Evolutionary conservation across 2,888 invertebrate genomes (phyloP), one percentile per base, ranked within the genome.

Genomic region (Myathropa florea): DNA sequence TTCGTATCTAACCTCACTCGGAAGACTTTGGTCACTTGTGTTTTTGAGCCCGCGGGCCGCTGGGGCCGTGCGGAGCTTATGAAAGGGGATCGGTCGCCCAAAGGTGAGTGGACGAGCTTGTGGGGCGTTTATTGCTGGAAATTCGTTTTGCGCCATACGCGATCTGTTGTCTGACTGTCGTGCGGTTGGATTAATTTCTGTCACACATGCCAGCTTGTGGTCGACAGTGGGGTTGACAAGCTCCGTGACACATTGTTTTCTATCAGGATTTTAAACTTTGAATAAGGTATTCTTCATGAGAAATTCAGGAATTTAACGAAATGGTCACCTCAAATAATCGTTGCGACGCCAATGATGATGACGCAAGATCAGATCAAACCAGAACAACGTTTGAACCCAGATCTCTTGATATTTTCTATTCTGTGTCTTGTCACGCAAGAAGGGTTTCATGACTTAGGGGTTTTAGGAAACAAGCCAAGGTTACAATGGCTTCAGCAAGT

Each of bases 1-100:
- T 78, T 30, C 79, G 65, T 77, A 77, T 78, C 78, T 78, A 70
- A 83, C 75, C 73, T 53, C 73, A 64, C 46, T 70, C 80, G 59
- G 67, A 71, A 70, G 77, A 83, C 71, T 77, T n/a, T 77, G 65
- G 65, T 55, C 67, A 83, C 83, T 73, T 63, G 73, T 73, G 57
- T 63, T n/a, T 46, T n/a, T 46, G 46, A 7, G 9, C 4, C 18
- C 18, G 18, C 18, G 46, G 46, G 46, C 46, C 1, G 46, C 18
- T 18, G 18, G 2, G 7, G 18, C 46, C 3, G 46, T 18, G 46
- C 55, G 67, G 57, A 63, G 68, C 36, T 64, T 61, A 33, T 26
- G 30, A 63, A 46, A 53, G 63, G 18, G 28, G 61, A 68, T 55
- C 63, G 33, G 36, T 21, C 30, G 33, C n/a, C n/a, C 39, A 71